Conservation (phyloP, 2,797 vertebrate genomes). For the Pampus argenteus region DNA sequence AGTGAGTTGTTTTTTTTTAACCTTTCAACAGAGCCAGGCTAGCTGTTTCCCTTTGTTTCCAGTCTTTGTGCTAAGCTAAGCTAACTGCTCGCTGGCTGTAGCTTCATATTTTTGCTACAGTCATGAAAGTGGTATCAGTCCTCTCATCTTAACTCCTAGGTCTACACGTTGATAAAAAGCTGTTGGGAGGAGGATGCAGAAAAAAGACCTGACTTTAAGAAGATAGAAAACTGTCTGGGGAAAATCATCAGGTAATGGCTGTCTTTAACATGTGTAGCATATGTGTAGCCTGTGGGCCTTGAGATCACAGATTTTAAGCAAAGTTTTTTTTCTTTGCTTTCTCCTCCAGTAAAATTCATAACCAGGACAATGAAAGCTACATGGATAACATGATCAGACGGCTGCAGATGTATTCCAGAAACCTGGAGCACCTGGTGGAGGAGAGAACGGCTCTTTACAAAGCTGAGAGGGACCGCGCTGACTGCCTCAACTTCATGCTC, state of each 20-base stretch:
- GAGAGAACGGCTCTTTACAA: conserved; percentile 96
- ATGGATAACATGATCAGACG: conserved; percentile 97
- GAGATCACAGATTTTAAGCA: neutral
- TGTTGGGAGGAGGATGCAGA: conserved; percentile 98
- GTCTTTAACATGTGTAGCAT: neutral
- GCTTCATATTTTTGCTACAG: neutral
- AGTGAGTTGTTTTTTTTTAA: too few species aligned
- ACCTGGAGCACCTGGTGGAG: conserved; percentile 95
- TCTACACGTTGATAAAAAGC: conserved; percentile 89
- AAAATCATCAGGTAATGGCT: conserved; percentile 92
- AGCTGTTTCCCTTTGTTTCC: too few species aligned
- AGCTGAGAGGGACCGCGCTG: conserved; percentile 93
- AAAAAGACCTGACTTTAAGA: conserved; percentile 96
- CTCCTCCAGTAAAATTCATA: conserved; percentile 88
- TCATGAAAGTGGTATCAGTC: neutral
- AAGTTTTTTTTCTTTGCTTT: neutral
- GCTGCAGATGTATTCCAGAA: conserved; percentile 95
- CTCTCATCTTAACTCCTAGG: conserved; percentile 69
- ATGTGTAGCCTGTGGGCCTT: neutral
- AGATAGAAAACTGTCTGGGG: conserved; percentile 90
- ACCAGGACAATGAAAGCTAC: conserved; percentile 93
- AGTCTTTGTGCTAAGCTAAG: too few species aligned
- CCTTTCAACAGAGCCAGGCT: too few species aligned
- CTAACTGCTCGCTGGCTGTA: too few species aligned
- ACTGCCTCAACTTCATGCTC: conserved; percentile 95